A percentile compares a stretch with the other conserved stretches of the same genome.
phyloP scores from a whole-genome alignment of 2,888 invertebrate species.

The Drosophila fungiperda region DNA sequence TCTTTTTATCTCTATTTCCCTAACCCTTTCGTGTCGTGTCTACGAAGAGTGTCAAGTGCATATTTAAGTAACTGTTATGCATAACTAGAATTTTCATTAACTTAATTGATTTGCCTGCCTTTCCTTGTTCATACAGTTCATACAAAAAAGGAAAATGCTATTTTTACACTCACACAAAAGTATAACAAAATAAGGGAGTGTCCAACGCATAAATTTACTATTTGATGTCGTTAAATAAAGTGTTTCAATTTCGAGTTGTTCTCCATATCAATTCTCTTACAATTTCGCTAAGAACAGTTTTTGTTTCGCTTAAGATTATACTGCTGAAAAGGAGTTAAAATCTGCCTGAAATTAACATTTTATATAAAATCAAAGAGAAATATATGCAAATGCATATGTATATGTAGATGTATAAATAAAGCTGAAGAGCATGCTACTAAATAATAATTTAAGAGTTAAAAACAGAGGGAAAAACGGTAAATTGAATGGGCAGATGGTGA shows the following conservation, averaged over 20 bases:
- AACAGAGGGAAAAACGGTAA: slow-evolving; percentile 18
- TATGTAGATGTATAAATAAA: slow-evolving; percentile 19
- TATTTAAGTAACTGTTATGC: slow-evolving; percentile 50
- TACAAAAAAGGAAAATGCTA: not conserved
- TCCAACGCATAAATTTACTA: slow-evolving; percentile 3
- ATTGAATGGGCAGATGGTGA: slow-evolving; percentile 32
- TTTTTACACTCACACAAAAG: slow-evolving; percentile 2
- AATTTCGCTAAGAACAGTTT: not conserved
- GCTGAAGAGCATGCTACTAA: slow-evolving; percentile 29
- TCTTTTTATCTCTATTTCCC: not conserved
- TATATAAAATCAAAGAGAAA: not conserved
- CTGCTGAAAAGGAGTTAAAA: not conserved
- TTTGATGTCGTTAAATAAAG: slow-evolving; percentile 1
- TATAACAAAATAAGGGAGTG: not conserved
- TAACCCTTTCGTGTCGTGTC: slow-evolving; percentile 4
- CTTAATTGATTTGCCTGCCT: slow-evolving; percentile 58
- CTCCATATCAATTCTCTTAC: not conserved
- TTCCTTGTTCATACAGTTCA: not conserved
- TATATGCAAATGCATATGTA: not conserved
- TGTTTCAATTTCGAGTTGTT: not conserved
- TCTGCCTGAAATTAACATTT: not conserved
- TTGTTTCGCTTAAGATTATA: no score
- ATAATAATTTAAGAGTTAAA: slow-evolving; percentile 11
- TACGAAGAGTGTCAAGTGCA: slow-evolving; percentile 42
- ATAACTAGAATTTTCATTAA: slow-evolving; percentile 65